Conservation (phyloP, 2,797 vertebrate species). For the Syngnathus rostellatus region DNA sequence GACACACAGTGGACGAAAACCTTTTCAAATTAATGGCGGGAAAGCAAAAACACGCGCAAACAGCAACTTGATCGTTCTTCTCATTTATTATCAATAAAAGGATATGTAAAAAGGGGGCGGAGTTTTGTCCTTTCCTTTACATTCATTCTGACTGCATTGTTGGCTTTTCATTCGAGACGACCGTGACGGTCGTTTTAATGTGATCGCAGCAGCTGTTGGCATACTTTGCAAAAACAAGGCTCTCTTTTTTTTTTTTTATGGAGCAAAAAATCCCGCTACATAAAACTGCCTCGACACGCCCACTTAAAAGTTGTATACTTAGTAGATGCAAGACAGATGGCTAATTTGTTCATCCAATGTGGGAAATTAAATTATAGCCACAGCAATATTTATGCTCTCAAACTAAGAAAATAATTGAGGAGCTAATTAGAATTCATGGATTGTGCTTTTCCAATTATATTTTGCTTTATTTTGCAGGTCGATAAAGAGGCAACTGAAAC, state of each 20-base stretch:
- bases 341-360: not conserved
- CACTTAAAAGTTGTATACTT: not conserved
- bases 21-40: slow-evolving; percentile 71
- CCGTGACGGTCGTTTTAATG: not conserved
- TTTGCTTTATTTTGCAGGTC: slow-evolving; percentile 2
- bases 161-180: not conserved
- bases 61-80: slow-evolving; percentile 22
- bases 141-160: not conserved
- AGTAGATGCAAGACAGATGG: not conserved
- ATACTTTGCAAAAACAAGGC: not conserved
- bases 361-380: no score
- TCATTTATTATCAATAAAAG: slow-evolving; percentile 53
- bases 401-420: not conserved
- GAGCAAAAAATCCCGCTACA: no score
- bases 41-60: slow-evolving; percentile 24
- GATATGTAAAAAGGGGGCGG: slow-evolving; percentile 59
- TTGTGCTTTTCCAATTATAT: not conserved
- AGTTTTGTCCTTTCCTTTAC: slow-evolving; percentile 33
- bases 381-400: not conserved
- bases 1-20: slow-evolving; percentile 45
- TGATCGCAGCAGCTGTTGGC: not conserved
- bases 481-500: not conserved
- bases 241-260: not conserved
- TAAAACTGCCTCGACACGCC: not conserved
- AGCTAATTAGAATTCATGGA: not conserved